These are phyloP conservation scores for Micrasema longulum DNA, from an alignment of 1,140 invertebrate genomes.

Conservation along the genomic window DNA sequence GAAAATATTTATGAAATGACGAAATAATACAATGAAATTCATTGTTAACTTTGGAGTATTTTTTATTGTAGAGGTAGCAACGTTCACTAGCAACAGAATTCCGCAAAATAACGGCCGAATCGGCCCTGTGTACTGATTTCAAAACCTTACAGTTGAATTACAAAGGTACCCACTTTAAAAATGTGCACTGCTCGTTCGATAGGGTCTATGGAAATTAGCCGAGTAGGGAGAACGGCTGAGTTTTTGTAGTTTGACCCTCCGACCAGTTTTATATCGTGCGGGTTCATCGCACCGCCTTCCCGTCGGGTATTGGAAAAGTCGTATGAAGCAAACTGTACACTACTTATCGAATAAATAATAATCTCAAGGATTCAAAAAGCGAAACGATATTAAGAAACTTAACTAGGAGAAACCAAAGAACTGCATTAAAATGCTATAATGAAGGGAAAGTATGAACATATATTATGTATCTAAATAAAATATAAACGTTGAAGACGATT, in stretches of 20 bases:
- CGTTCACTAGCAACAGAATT: no score
- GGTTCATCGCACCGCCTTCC: slow-evolving; percentile 37
- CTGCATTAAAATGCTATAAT: no score
- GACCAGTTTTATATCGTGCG: slow-evolving; percentile 43
- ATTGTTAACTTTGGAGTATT: no score
- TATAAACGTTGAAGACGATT: no score
- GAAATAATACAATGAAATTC: no score
- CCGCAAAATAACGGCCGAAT: slow-evolving; percentile 5
- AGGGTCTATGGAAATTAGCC: not conserved
- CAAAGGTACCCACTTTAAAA: not conserved
- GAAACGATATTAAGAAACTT: no score
- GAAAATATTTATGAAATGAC: no score
- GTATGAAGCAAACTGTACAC: slow-evolving; percentile 24
- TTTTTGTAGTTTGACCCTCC: slow-evolving; percentile 20
- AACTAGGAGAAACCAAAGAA: no score
- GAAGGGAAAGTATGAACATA: no score
- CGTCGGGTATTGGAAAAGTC: slow-evolving; percentile 26
- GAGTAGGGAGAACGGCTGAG: not conserved
- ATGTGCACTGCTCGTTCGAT: not conserved
- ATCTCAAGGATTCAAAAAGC: slow-evolving; percentile 5
- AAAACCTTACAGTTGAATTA: slow-evolving; percentile 6
- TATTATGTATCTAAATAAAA: no score
- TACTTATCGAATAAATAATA: no score
- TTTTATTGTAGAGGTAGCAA: no score
- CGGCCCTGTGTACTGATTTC: slow-evolving; percentile 5